Percentiles rank a stretch among this genome's conserved stretches.
phyloP scores from a whole-genome alignment of 1,140 invertebrate genomes.

The Sinonovacula constricta region DNA sequence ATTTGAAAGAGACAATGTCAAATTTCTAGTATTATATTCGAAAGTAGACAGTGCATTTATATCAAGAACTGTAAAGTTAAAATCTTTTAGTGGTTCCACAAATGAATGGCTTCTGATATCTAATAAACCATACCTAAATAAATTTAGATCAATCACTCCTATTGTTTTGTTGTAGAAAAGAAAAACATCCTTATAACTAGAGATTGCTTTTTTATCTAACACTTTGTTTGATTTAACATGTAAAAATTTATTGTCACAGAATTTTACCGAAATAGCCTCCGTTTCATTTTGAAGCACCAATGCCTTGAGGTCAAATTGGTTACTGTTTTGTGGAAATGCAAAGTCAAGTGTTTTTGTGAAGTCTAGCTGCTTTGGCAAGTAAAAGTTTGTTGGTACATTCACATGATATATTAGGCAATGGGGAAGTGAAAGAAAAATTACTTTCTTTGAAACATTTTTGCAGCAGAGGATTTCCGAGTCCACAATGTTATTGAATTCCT shows the following conservation, averaged over 20 bases:
- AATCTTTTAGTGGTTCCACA: background rate
- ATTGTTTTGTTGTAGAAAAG: background rate
- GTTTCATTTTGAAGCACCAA: background rate
- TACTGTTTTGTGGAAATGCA: slow-evolving; percentile 2
- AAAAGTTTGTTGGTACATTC: background rate
- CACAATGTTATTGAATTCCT: background rate
- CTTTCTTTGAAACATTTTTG: background rate
- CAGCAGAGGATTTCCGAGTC: background rate
- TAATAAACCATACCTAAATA: background rate
- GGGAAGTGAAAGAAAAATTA: background rate
- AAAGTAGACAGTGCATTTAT: background rate
- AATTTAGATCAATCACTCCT: too few relatives aligned
- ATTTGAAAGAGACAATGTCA: background rate
- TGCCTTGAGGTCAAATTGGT: background rate
- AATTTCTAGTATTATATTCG: too few relatives aligned
- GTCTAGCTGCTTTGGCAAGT: background rate
- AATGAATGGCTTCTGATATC: background rate
- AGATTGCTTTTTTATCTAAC: background rate
- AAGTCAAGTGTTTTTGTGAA: background rate
- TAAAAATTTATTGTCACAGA: background rate
- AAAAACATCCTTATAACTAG: background rate
- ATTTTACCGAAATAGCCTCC: background rate
- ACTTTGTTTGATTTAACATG: background rate
- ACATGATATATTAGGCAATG: background rate
- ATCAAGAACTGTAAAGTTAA: background rate